Conservation (phyloP, 1,140 invertebrate species). For the Nasonia vitripennis region DNA sequence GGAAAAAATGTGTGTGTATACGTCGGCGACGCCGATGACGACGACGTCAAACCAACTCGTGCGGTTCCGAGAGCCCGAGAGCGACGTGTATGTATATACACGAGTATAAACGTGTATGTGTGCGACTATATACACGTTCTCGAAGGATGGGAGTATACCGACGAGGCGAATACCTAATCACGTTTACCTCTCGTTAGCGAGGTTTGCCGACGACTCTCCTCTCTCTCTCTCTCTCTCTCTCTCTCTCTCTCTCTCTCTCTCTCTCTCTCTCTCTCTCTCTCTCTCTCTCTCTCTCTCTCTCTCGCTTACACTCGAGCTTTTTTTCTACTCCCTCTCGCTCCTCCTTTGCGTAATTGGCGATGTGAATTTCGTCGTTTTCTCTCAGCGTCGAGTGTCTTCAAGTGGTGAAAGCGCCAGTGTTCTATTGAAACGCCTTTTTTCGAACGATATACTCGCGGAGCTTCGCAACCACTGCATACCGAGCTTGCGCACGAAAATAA, state of each 20-base stretch:
- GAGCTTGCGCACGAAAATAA: too few species aligned
- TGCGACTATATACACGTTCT: conserved; percentile 22
- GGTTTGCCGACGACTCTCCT: conserved; percentile 11
- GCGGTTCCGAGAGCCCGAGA: conserved; percentile 24
- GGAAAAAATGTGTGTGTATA: not conserved
- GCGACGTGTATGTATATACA: too few species aligned
- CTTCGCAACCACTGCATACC: too few species aligned
- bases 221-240: not conserved
- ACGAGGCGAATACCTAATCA: conserved; percentile 50
- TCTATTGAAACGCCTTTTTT: not conserved
- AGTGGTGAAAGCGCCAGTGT: not conserved
- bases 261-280: not conserved
- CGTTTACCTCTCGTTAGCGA: conserved; percentile 52
- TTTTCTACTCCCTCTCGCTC: not conserved
- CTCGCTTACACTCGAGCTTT: not conserved
- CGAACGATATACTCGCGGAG: not conserved
- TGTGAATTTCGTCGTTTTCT: conserved; percentile 32
- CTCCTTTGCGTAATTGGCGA: conserved; percentile 26
- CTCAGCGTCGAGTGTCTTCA: not conserved
- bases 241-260: not conserved
- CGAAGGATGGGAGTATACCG: conserved; percentile 26
- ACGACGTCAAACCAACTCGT: conserved; percentile 44
- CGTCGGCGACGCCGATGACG: too few species aligned
- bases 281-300: not conserved
- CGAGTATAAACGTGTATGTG: not conserved